Percentiles rank a stretch among this genome's conserved stretches.
These are phyloP conservation scores for Porites lobata DNA, from an alignment of 92 coral and sea anemone species.

Conservation along the genomic window DNA sequence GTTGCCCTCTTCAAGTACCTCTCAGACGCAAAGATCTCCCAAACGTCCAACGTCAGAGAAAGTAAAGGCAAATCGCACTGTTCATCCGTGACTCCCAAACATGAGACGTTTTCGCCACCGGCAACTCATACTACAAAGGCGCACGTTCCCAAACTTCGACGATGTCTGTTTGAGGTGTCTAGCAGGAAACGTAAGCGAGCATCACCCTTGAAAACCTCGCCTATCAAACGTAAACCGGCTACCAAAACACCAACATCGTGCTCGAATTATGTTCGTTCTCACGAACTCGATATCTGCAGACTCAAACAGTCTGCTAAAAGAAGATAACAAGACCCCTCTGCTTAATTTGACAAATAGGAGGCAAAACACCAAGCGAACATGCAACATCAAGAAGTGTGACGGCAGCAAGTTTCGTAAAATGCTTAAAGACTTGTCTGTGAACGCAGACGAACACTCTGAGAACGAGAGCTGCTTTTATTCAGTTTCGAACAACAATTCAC, in stretches of 20 bases:
- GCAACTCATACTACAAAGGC: neutral
- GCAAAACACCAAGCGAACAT: slow-evolving; percentile 9
- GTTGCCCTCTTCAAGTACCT: neutral
- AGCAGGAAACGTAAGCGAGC: neutral
- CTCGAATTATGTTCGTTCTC: neutral
- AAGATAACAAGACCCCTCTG: neutral
- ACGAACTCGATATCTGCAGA: slow-evolving; percentile 4
- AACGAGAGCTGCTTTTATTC: neutral
- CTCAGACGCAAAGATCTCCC: neutral
- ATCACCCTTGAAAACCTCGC: neutral
- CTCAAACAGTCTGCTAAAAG: neutral
- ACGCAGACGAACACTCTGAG: neutral
- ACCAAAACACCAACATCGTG: neutral
- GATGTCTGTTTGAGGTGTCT: neutral
- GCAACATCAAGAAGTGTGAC: slow-evolving; percentile 5
- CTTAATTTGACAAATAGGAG: neutral
- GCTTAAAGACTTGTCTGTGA: neutral
- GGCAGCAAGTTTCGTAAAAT: slow-evolving; percentile 4
- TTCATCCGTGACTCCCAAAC: neutral
- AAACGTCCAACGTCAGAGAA: neutral
- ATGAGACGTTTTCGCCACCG: neutral
- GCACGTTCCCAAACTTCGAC: neutral
- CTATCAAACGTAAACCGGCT: neutral
- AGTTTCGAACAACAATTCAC: neutral
- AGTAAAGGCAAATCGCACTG: neutral